Conservation (phyloP, 1,140 invertebrate genomes). For the Drosophila orosa region DNA sequence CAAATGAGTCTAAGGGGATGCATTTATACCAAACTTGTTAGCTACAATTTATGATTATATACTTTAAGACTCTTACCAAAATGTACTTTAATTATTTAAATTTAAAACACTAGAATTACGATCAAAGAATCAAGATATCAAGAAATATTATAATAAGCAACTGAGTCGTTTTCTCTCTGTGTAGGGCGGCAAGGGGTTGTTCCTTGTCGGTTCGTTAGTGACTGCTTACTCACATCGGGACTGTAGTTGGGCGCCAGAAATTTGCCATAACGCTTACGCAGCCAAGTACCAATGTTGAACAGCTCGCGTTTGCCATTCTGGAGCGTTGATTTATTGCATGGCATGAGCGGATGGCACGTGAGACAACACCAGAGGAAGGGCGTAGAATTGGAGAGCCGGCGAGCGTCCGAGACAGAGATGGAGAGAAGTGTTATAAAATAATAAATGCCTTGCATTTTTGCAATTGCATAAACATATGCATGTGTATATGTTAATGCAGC, state of each 20-base stretch:
- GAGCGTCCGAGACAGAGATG: conserved; percentile 33
- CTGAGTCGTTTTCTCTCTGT: conserved; percentile 20
- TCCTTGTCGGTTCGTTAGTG: conserved; percentile 63
- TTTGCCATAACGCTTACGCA: conserved; percentile 87
- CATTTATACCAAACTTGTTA: background rate
- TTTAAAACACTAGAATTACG: background rate
- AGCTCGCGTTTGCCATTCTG: conserved; percentile 88
- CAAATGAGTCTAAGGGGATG: background rate
- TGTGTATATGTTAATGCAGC: conserved; percentile 80
- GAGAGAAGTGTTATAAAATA: conserved; percentile 74
- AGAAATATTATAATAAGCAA: background rate
- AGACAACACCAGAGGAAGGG: conserved; percentile 46
- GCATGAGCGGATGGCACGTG: conserved; percentile 68
- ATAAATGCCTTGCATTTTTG: conserved; percentile 82
- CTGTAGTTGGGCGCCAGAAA: conserved; percentile 87
- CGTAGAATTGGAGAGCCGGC: conserved; percentile 14
- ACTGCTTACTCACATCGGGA: conserved; percentile 85
- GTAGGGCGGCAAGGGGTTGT: conserved; percentile 3
- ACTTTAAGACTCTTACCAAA: background rate
- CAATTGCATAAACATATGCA: conserved; percentile 82
- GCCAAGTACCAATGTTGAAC: conserved; percentile 87
- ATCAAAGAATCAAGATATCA: too few species aligned
- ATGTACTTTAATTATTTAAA: background rate
- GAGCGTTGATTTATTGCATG: conserved; percentile 79
- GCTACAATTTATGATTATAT: background rate